Base-by-base conservation (phyloP, 2,113 vertebrate genomes). In the Rana temporaria region DNA sequence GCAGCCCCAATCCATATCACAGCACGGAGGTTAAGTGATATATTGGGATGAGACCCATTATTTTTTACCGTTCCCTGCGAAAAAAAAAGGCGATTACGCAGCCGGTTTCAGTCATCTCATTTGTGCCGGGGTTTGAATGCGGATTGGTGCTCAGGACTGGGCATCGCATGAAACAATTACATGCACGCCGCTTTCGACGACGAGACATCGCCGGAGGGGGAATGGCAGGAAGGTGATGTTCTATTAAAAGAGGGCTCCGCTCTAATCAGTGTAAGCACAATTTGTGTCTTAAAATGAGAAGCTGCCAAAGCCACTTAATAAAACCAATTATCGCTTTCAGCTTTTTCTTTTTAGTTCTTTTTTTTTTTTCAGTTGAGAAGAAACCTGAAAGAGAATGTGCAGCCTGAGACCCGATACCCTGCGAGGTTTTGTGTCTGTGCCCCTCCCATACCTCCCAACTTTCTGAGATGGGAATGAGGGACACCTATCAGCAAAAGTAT, bases 11-110 rank as follows among this genome's bases (percentile, higher is more conserved):
- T 76, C 81, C 81, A 66, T 83, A 83, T 83, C 81, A 60, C 81
- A 83, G 81, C 81, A 68, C 52, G 63, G 71, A 83, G 81, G 81
- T 76, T 83, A 83, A 83, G 81, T 83, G 81, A 83, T 76, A 83
- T 83, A 83, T 76, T 60, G 72, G 81, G 81, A 83, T 68, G 81
- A 83, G 81, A 52, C 63, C 81, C 72, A 83, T 83, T 83, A 83
- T 83, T 76, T 48, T 30, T 83, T 75, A 75, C 80, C 17, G 81
- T 68, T 48, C 22, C 53, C 72, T 60, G 81, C 53, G 42, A 48
- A 83, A 75, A 83, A 11, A 48, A 83, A 75, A 83, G 59, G 72
- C 81, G 71, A 83, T 83, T 76, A 83, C 81, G 68, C 81, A 59
- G 72, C 52, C 62, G 63, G 63, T 68, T 83, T 68, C 81, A 75